Base-by-base conservation (phyloP, 2,888 invertebrate genomes). In the Baccha elongata region DNA sequence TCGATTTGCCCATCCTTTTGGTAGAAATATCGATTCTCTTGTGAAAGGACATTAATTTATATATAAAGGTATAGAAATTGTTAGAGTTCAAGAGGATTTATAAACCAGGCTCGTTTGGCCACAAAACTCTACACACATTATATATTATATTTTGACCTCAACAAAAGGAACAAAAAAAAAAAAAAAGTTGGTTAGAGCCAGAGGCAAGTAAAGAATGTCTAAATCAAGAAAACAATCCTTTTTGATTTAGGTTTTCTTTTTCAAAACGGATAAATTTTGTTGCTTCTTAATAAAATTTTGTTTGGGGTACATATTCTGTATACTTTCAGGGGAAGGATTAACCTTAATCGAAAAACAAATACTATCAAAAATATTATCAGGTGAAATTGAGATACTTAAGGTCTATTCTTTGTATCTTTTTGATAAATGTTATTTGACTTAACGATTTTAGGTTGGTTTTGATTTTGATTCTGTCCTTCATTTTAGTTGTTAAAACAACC, bases 21-120 rank as follows among this genome's bases (percentile, higher is more conserved):
- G 42, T 40, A 19, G 48, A 32, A 60, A 78, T 65, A 69, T 74
- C 80, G 75, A 80, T 75, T 65, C 35, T 4, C 7, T 58, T 40
- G 15, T 26, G 32, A 35, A 62, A 44, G 74, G 60, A 62, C 68
- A 74, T 68, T 53, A 52, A 62, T 68, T 62, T 48, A 29, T 53
- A 53, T 53, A 29, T 15, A 17, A 4, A 35, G n/a, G 35, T 42
- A 44, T 42, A 53, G 29, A 19, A 58, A 26, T 48, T 37, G 15
- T 40, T 21, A 7, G 29, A 32, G n/a, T 44, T 1, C 19, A 19
- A 17, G 6, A 29, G 21, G n/a, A 60, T 60, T 44, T 44, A 44
- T 44, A 3, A 17, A 44, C 17, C 42, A 26, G 21, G 42, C 23
- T 17, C 7, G 3, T 29, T 17, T n/a, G 13, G 8, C 29, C 6